Conservation (phyloP, 23 tunicate genomes). For the Phallusia fumigata region DNA sequence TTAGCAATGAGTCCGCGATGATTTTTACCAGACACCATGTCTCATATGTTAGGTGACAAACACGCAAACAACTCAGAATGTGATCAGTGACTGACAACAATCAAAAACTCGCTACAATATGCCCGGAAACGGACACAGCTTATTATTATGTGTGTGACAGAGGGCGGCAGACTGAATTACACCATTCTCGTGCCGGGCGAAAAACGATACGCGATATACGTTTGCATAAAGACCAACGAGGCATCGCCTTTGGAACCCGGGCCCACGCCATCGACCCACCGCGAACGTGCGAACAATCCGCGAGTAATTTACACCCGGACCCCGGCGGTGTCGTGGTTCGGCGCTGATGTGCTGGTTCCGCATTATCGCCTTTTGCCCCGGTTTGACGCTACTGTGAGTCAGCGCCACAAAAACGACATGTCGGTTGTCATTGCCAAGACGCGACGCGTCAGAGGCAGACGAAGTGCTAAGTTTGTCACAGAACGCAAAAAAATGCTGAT, state of each 20-base stretch:
- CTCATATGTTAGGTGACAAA: too few species aligned
- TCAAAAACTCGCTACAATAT: neutral
- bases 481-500: too few species aligned
- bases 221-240: neutral
- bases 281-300: neutral
- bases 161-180: neutral
- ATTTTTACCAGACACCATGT: too few species aligned
- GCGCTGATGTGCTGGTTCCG: neutral
- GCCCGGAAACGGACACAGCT: neutral
- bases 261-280: neutral
- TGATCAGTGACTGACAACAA: neutral
- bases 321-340: neutral
- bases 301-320: neutral
- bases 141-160: neutral
- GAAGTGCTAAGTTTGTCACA: too few species aligned
- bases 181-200: neutral
- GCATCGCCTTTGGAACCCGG: neutral
- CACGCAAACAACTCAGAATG: neutral
- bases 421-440: too few species aligned
- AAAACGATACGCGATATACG: neutral
- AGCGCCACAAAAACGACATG: too few species aligned
- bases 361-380: too few species aligned
- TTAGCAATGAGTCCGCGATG: too few species aligned
- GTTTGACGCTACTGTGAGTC: too few species aligned
- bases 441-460: too few species aligned